Percentiles rank a stretch among this genome's conserved stretches.
These are phyloP conservation scores for Oedothorax gibbosus DNA, from an alignment of 1,140 invertebrate genomes.

Conservation along the genomic window DNA sequence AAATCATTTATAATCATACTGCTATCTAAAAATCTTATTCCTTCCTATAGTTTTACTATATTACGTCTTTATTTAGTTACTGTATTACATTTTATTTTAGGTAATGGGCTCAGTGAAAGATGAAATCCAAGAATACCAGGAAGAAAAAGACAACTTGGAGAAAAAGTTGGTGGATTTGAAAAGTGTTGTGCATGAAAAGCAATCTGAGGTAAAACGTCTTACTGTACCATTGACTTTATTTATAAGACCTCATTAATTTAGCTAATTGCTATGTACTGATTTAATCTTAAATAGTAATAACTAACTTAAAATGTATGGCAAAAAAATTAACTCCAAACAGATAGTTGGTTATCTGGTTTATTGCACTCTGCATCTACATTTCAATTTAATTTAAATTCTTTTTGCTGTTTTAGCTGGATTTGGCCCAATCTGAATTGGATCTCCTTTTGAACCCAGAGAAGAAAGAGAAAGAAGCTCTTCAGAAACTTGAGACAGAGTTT, in stretches of 20 bases:
- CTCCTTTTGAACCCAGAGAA: slow-evolving; percentile 84
- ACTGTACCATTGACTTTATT: background rate
- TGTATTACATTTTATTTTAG: background rate
- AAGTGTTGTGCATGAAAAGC: slow-evolving; percentile 37
- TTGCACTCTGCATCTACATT: no score
- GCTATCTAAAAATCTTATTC: no score
- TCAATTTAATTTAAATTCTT: no score
- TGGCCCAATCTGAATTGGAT: slow-evolving; percentile 86
- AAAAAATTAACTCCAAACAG: no score
- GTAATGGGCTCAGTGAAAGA: slow-evolving; percentile 37
- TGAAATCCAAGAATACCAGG: slow-evolving; percentile 44
- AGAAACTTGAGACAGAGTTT: slow-evolving; percentile 72
- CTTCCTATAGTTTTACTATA: no score
- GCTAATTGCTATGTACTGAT: no score
- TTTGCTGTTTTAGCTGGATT: slow-evolving; percentile 72
- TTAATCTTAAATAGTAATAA: no score
- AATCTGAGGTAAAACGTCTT: slow-evolving; percentile 30
- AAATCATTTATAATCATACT: no score
- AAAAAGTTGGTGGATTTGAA: slow-evolving; percentile 17
- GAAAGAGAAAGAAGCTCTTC: slow-evolving; percentile 80
- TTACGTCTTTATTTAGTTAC: no score
- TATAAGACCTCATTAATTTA: background rate
- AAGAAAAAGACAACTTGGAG: slow-evolving; percentile 38
- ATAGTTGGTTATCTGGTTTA: no score
- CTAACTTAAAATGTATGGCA: no score